Base-by-base conservation (phyloP, 2,888 invertebrate genomes). In the Phaedon cochleariae region DNA sequence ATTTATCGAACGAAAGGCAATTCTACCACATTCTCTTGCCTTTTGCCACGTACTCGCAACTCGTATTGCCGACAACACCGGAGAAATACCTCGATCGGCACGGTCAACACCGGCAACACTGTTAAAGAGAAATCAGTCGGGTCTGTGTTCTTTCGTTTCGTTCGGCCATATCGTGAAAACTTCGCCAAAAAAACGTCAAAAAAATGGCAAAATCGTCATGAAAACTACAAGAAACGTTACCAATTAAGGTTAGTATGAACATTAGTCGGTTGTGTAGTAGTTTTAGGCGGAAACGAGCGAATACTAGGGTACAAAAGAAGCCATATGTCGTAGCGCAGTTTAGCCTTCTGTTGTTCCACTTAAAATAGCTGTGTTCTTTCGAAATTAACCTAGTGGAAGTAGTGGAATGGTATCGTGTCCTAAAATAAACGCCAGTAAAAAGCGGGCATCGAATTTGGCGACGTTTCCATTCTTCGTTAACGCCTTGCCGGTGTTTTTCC, bases 301-400 rank as follows among this genome's bases (percentile, higher is more conserved):
- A 22, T 53, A 12, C 15, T 41, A n/a, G 15, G 34, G 1, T 9
- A 34, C 15, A 63, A 68, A 69, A 73, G 75, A 67, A 71, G 75
- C 77, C 77, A 77, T 77, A 77, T 77, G 77, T 74, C 69, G 67
- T 59, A 34, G 15, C 34, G 67, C 62, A 34, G 15, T 52, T 18
- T 65, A 65, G 65, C 68, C 74, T 72, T 74, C 72, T 71, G 73
- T 73, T 71, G 74, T 68, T 63, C 62, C 34, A 65, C 55, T 58
- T 62, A 21, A 59, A 55, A 29, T 59, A 22, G 59, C 54, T 31
- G 31, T 37, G 22, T 53, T 29, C 18, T 59, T 54, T 58, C n/a
- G 55, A 58, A 52, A n/a, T 57, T 46, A 63, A 22, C 52, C 46
- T 45, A n/a, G 29, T 2, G 9, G 17, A 20, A 31, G 34, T 45